Evolutionary conservation across 1,140 invertebrate genomes (phyloP).

Genomic region (Heliconius eleuchia): DNA sequence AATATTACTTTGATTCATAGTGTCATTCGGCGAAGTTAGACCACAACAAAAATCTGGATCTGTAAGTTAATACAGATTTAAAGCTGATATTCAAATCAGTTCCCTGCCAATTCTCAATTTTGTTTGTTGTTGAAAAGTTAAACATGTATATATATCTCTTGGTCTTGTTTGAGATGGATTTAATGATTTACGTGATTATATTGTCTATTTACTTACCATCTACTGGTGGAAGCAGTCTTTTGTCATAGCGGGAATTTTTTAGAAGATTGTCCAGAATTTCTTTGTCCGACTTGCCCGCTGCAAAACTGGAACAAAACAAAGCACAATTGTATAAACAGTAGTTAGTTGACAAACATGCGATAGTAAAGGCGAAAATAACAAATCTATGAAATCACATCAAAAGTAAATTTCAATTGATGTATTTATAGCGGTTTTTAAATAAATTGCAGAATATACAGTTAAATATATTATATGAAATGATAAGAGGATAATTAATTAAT

Average conservation of each 20-base stretch:
- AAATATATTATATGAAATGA: too few relatives aligned
- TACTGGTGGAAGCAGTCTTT: slow-evolving; percentile 91
- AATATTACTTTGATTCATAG: slow-evolving; percentile 74
- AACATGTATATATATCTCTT: background rate
- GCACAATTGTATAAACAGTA: background rate
- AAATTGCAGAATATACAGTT: too few relatives aligned
- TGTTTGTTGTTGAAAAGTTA: background rate
- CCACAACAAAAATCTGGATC: slow-evolving; percentile 94
- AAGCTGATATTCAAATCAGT: slow-evolving; percentile 15
- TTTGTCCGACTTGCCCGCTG: slow-evolving; percentile 93
- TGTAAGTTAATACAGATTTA: slow-evolving; percentile 83
- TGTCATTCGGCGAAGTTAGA: slow-evolving; percentile 87
- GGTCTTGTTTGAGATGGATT: slow-evolving; percentile 3
- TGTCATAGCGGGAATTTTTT: slow-evolving; percentile 91
- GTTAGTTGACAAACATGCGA: background rate
- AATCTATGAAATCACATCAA: background rate
- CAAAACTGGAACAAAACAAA: slow-evolving; percentile 81
- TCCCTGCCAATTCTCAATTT: background rate
- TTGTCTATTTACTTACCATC: slow-evolving; percentile 84
- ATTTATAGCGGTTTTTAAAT: too few relatives aligned
- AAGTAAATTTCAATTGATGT: too few relatives aligned
- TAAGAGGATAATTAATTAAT: too few relatives aligned
- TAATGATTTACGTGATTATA: slow-evolving; percentile 18
- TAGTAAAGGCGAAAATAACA: background rate
- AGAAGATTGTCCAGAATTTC: slow-evolving; percentile 92